These are phyloP conservation scores for Pandemis heparana DNA, from an alignment of 2,888 invertebrate genomes.

Conservation along the genomic window DNA sequence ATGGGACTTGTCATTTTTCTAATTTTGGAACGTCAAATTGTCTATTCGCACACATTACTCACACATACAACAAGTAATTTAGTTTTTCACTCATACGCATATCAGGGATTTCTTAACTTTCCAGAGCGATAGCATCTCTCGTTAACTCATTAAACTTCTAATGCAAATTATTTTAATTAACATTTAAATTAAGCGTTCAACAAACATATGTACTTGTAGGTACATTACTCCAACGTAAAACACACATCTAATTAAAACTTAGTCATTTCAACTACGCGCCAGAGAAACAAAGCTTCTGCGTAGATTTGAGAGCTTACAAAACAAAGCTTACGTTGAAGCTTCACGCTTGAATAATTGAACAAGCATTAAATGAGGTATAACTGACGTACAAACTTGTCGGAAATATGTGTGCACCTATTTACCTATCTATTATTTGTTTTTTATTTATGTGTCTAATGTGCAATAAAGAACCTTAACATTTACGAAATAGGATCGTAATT, in stretches of 20 bases:
- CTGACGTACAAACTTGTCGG: background rate
- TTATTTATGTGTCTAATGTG: no score
- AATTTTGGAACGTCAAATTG: no score
- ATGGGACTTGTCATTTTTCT: no score
- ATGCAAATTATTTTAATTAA: background rate
- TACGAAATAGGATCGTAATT: background rate
- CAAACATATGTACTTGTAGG: background rate
- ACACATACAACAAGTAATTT: no score
- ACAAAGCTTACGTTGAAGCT: constrained; percentile 27
- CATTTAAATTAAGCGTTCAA: background rate
- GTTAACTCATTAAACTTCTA: background rate
- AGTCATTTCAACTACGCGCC: constrained; percentile 9
- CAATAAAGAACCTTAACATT: background rate
- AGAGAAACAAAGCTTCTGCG: background rate
- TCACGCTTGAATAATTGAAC: constrained; percentile 24
- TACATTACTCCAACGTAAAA: background rate
- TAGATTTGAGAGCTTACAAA: constrained; percentile 6
- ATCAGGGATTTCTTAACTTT: no score
- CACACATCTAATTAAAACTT: constrained; percentile 28
- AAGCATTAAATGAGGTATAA: background rate
- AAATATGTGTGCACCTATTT: no score
- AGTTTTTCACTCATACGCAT: no score
- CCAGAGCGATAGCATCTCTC: no score
- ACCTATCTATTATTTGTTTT: no score
- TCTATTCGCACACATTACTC: no score